Evolutionary conservation across 2,888 invertebrate species (phyloP).

Genomic region (Protophormia terraenovae): DNA sequence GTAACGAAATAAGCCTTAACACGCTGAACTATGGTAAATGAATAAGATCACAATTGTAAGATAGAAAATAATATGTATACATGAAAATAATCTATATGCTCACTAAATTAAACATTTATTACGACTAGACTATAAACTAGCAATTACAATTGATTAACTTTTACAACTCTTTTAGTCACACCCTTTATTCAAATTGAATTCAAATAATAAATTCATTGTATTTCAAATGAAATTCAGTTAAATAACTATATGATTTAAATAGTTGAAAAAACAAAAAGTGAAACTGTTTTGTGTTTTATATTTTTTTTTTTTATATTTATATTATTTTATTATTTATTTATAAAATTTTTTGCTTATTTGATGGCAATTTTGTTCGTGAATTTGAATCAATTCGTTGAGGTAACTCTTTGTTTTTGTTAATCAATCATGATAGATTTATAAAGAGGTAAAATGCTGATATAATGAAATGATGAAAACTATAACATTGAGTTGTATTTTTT

Average conservation of each 20-base stretch:
- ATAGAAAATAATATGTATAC: too few relatives aligned
- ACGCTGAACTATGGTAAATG: too few relatives aligned
- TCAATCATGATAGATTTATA: slow-evolving; percentile 10
- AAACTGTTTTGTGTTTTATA: too few relatives aligned
- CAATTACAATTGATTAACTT: too few relatives aligned
- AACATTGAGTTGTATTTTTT: not conserved
- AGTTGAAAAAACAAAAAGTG: not conserved
- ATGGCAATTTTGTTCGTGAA: not conserved
- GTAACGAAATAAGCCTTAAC: too few relatives aligned
- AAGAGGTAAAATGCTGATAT: not conserved
- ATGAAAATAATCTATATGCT: too few relatives aligned
- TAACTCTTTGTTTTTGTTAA: not conserved
- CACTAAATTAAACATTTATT: too few relatives aligned
- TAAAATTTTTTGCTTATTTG: not conserved
- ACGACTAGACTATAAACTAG: too few relatives aligned
- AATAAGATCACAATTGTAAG: too few relatives aligned
- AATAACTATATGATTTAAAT: slow-evolving; percentile 2
- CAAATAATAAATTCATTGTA: not conserved
- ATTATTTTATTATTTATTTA: slow-evolving; percentile 1
- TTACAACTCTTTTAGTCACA: not conserved
- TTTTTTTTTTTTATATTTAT: too few relatives aligned
- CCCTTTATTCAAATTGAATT: not conserved
- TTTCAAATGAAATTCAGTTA: not conserved
- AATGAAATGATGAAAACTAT: slow-evolving; percentile 12
- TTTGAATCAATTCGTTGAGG: not conserved